phyloP scores from a whole-genome alignment of 2,888 invertebrate genomes.

The Pachydiplax longipennis region DNA sequence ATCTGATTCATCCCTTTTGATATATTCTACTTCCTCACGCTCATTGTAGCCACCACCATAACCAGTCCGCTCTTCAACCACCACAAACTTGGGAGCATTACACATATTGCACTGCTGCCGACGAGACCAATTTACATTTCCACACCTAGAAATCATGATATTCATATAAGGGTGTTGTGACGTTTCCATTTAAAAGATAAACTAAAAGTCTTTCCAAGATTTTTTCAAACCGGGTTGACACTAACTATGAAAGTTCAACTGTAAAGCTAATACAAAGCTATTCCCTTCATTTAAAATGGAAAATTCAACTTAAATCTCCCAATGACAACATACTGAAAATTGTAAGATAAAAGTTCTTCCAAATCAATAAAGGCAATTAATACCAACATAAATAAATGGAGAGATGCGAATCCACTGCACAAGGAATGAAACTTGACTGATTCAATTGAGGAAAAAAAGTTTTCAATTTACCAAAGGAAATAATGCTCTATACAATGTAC shows the following conservation, averaged over 20 bases:
- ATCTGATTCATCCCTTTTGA: conserved; percentile 85
- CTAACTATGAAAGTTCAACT: neutral
- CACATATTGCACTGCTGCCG: conserved; percentile 97
- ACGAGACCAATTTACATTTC: conserved; percentile 99
- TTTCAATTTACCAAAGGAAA: conserved; percentile 46
- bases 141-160: conserved; percentile 69
- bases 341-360: neutral
- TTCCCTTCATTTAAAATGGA: neutral
- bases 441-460: conserved; percentile 43
- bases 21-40: conserved; percentile 94
- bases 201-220: neutral
- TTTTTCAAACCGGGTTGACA: neutral
- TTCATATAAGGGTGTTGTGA: neutral
- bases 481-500: conserved; percentile 43
- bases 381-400: conserved; percentile 22
- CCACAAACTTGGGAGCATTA: conserved; percentile 96
- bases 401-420: conserved; percentile 37
- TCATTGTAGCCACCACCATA: conserved; percentile 96
- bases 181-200: neutral
- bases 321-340: neutral
- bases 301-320: neutral
- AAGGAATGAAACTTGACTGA: conserved; percentile 13
- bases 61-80: conserved; percentile 80
- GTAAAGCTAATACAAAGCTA: neutral
- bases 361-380: neutral